Evolutionary conservation across 2,797 vertebrate genomes (phyloP), one percentile per base, ranked within the genome.

Genomic region (Gobio occitaniae): DNA sequence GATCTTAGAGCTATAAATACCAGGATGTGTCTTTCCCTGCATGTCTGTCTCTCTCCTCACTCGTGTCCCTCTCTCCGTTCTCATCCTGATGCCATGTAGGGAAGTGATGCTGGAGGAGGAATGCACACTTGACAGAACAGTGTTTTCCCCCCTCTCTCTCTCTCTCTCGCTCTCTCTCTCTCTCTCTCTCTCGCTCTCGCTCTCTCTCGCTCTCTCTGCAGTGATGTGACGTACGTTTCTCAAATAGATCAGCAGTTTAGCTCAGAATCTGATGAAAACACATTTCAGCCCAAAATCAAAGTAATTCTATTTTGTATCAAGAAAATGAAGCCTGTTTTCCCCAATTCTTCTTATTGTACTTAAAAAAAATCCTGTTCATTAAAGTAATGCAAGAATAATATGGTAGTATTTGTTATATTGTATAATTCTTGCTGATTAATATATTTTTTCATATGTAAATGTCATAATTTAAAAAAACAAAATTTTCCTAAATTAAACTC

Each of bases 61-160:
- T 17, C 38, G 11, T 38, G 13, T n/a, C 19, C n/a, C 25, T 44
- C 12, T 41, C 41, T 36, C 19, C 6, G 6, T n/a, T 32, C 81
- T 66, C 84, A 50, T 78, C 81, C 90, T 79, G 66, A 91, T 92
- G 91, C 94, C 94, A 94, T 95, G 91, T 95, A 95, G 90, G 94
- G 94, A 94, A 94, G 92, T 88, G 89, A 85, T 94, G 92, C 90
- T 90, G 88, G 88, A 84, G 59, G 87, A 92, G 90, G 93, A 94
- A 93, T 94, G 92, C 78, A 80, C 76, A 66, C 80, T 88, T 78
- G 76, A 87, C 87, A 84, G 83, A 86, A 50, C 84, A 84, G 86
- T 61, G 79, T 70, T 52, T 74, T 78, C 59, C 86, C 44, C 65
- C 44, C 69, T 8, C 52, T 19, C 38, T 44, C 29, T 16, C 63